A percentile compares a stretch with the other conserved stretches of the same genome.
Conservation (phyloP, 2,797 vertebrate species). For the Diplodus sargus region DNA sequence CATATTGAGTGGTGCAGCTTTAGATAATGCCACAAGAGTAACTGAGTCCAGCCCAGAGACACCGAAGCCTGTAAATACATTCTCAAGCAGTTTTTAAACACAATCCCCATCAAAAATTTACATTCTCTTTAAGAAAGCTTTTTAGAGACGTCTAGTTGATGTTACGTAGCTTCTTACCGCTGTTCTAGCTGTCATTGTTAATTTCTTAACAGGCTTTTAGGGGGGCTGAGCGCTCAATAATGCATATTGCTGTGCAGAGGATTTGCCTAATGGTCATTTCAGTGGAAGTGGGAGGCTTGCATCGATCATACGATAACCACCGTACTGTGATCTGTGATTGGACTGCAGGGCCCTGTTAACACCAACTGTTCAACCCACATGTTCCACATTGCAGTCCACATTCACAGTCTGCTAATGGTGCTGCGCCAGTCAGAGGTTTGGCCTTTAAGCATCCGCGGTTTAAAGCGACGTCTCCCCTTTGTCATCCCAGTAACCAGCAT, state of each 20-base stretch:
- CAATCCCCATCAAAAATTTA: slow-evolving; percentile 28
- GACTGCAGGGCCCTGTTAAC: slow-evolving; percentile 9
- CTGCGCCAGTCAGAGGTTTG: slow-evolving; percentile 2
- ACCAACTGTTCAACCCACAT: slow-evolving; percentile 12
- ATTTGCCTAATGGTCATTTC: slow-evolving; percentile 34
- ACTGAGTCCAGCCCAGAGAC: not conserved
- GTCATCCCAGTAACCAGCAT: not conserved
- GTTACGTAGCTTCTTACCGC: slow-evolving; percentile 24
- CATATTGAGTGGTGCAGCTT: not conserved
- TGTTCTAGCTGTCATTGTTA: slow-evolving; percentile 22
- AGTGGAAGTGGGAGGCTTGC: slow-evolving; percentile 15
- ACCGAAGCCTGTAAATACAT: not conserved
- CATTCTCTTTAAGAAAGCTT: slow-evolving; percentile 8
- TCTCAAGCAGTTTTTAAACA: slow-evolving; percentile 10
- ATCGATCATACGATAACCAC: slow-evolving; percentile 20
- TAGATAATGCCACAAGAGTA: not conserved
- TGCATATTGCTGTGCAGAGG: slow-evolving; percentile 29
- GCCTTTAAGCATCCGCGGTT: not conserved
- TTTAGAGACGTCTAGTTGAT: slow-evolving; percentile 1
- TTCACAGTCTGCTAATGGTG: not conserved
- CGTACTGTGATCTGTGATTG: slow-evolving; percentile 30
- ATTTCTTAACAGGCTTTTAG: slow-evolving; percentile 43
- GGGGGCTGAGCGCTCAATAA: slow-evolving; percentile 39
- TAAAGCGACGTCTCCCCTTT: not conserved
- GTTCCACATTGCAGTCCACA: not conserved